These are phyloP conservation scores for Gadus chalcogrammus DNA, from an alignment of 2,113 vertebrate species.

Conservation along the genomic window DNA sequence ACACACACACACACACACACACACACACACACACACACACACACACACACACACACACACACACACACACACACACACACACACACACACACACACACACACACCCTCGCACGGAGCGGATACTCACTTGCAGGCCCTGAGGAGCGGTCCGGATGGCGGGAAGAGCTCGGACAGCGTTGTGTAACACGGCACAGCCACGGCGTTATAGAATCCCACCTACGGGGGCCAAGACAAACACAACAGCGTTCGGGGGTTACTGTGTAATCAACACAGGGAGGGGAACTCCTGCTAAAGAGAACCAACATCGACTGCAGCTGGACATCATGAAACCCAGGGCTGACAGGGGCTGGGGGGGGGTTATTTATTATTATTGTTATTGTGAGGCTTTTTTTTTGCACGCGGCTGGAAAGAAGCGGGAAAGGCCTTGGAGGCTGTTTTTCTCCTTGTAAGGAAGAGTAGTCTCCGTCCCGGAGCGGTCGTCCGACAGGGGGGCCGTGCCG, in stretches of 20 bases:
- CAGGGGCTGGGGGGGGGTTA: too few relatives aligned
- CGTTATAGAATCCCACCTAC: slow-evolving; percentile 97
- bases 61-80: too few relatives aligned
- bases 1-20: too few relatives aligned
- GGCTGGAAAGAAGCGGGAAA: too few relatives aligned
- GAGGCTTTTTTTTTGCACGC: too few relatives aligned
- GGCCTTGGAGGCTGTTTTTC: too few relatives aligned
- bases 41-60: not conserved
- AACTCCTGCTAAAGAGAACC: too few relatives aligned
- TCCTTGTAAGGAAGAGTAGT: not conserved
- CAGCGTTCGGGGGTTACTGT: not conserved
- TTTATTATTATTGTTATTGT: too few relatives aligned
- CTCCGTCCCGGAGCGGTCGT: not conserved
- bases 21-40: not conserved
- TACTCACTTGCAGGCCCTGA: slow-evolving; percentile 87
- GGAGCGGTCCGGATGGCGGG: slow-evolving; percentile 83
- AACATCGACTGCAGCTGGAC: too few relatives aligned
- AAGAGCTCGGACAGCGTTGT: slow-evolving; percentile 88
- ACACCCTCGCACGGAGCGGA: not conserved
- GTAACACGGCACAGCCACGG: slow-evolving; percentile 95
- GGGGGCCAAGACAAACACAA: slow-evolving; percentile 9
- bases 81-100: not conserved
- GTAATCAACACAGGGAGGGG: not conserved
- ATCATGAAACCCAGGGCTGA: too few relatives aligned
- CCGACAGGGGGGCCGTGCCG: not conserved